A percentile compares a stretch with the other conserved stretches of the same genome.
Conservation (phyloP, 2,797 vertebrate species). For the Mormyrus hasselquistii region DNA sequence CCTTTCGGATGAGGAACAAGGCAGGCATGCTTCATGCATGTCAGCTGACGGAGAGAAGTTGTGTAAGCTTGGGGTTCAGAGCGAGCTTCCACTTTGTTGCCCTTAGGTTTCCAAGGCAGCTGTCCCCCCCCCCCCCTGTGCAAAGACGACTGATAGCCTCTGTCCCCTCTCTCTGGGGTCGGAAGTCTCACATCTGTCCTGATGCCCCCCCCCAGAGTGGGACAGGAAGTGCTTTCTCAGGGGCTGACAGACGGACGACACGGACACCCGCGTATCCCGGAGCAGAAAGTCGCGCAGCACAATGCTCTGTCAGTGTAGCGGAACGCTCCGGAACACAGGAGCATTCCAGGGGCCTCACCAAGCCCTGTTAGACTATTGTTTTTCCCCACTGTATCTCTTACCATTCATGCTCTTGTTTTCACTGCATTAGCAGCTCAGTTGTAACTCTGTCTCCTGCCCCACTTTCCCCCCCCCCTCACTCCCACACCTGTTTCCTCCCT, state of each 20-base stretch:
- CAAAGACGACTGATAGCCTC: neutral
- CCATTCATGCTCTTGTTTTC: conserved; percentile 14
- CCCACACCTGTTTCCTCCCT: conserved; percentile 5
- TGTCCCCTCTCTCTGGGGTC: conserved; percentile 26
- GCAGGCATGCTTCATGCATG: neutral
- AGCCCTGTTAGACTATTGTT: neutral
- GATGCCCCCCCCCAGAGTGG: neutral
- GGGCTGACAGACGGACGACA: conserved; percentile 28
- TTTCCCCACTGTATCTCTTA: neutral
- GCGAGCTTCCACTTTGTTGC: conserved; percentile 13
- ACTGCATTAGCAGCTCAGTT: conserved; percentile 27
- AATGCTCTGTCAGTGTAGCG: conserved; percentile 26
- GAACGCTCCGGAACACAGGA: conserved; percentile 33
- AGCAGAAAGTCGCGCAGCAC: conserved; percentile 17
- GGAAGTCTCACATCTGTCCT: neutral
- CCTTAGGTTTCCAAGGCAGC: conserved; percentile 28
- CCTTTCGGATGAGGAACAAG: conserved; percentile 13
- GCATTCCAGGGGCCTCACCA: neutral
- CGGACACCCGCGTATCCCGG: conserved; percentile 19
- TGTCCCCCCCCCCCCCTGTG: neutral
- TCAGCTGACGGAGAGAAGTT: neutral
- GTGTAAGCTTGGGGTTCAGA: conserved; percentile 26
- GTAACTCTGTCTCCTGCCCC: neutral
- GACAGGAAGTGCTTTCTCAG: conserved; percentile 21
- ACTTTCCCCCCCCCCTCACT: too few relatives aligned